These are phyloP conservation scores for Prosopocoilus inquinatus DNA, from an alignment of 2,888 invertebrate species.

Conservation along the genomic window DNA sequence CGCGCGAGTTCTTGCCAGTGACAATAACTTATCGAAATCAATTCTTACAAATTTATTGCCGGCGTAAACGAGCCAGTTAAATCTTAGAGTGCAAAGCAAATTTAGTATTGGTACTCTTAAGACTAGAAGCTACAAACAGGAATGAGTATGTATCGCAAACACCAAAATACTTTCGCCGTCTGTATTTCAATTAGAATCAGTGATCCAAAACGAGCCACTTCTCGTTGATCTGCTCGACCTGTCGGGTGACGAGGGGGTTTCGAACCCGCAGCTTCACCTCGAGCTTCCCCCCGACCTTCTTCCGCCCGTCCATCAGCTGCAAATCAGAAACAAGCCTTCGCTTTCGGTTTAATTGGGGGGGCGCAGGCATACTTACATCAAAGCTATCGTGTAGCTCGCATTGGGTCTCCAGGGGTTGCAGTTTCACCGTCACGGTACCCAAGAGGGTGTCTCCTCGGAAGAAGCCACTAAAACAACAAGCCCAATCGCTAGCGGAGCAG, in stretches of 20 bases:
- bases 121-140: too few species aligned
- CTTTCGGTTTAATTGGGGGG: not conserved
- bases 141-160: too few species aligned
- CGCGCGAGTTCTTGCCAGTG: too few species aligned
- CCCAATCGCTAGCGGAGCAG: slow-evolving; percentile 48
- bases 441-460: slow-evolving; percentile 84
- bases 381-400: slow-evolving; percentile 89
- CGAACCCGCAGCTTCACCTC: slow-evolving; percentile 86
- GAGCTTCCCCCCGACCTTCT: slow-evolving; percentile 83
- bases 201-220: slow-evolving; percentile 89
- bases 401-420: slow-evolving; percentile 84
- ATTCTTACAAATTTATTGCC: too few species aligned
- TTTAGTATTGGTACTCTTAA: too few species aligned
- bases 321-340: slow-evolving; percentile 29
- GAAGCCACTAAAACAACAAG: slow-evolving; percentile 85
- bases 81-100: too few species aligned
- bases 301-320: slow-evolving; percentile 87
- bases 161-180: too few species aligned
- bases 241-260: slow-evolving; percentile 84
- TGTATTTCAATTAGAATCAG: slow-evolving; percentile 32
- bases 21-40: too few species aligned
- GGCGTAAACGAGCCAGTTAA: too few species aligned
- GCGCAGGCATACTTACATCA: slow-evolving; percentile 78
- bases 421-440: slow-evolving; percentile 79
- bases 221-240: slow-evolving; percentile 84